Conservation (phyloP, 2,888 invertebrate genomes). For the Phengaris arion region DNA sequence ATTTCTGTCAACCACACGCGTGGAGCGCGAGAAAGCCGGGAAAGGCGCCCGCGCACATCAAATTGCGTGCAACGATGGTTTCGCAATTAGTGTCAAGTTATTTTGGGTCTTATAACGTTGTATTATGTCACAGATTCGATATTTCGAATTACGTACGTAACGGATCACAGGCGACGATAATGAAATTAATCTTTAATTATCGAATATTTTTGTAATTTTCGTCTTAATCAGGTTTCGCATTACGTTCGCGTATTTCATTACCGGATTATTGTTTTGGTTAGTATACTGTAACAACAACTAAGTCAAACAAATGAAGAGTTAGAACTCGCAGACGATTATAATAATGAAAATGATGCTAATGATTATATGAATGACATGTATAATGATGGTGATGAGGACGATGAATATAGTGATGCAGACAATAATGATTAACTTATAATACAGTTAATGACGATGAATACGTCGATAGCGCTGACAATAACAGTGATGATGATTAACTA, state of each 20-base stretch:
- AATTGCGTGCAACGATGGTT: conserved; percentile 31
- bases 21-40: conserved; percentile 44
- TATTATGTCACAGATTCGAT: conserved; percentile 1
- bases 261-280: background rate
- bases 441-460: background rate
- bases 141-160: background rate
- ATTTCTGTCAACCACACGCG: conserved; percentile 40
- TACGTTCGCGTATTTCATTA: conserved; percentile 7
- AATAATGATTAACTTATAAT: background rate
- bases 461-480: background rate
- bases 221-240: conserved; percentile 15
- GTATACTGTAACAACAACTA: background rate
- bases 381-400: background rate
- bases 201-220: conserved; percentile 22
- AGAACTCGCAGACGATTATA: background rate
- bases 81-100: background rate
- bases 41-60: conserved; percentile 38
- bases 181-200: conserved; percentile 26
- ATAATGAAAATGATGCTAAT: background rate
- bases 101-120: background rate
- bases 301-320: background rate
- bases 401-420: background rate
- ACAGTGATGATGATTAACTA: background rate
- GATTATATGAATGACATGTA: background rate
- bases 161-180: conserved; percentile 13